Base-by-base conservation (phyloP, 2,113 vertebrate species). In the Loxodonta africana region DNA sequence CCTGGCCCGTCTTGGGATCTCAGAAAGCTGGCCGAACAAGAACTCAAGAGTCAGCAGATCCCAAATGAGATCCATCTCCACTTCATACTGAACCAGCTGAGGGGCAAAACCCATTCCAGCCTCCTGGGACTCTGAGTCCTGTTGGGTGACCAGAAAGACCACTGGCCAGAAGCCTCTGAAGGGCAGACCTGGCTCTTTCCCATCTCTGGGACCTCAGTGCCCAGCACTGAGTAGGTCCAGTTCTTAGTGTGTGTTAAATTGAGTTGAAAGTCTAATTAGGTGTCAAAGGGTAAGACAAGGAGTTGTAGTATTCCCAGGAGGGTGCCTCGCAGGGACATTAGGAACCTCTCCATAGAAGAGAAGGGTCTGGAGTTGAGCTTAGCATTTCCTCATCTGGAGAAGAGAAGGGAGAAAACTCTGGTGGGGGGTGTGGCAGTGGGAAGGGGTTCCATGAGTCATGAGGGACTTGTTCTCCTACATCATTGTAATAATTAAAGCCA, bases 21-120 rank as follows among this genome's bases (percentile, higher is more conserved):
- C 76, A 95, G 90, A 83, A 97, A 90, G 71, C 95, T 95, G 80
- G 37, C 88, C 90, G 81, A 65, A 88, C 80, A 85, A 81, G 65
- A 92, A 48, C 44, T 78, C 5, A 3, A 73, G 51, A 82, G 83
- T 84, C 78, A 51, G 63, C 60, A 71, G 62, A 76, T 80, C 44
- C 44, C 8, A 10, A 33, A 57, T 73, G 53, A 48, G 26, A 28
- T 53, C 90, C 41, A 23, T 53, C 89, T 41, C 92, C 51, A 7
- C 48, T 62, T 37, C 67, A 48, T 5, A 11, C 21, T 17, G 82
- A 90, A 57, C 53, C 14, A 17, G 46, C 71, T 48, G 23, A 41
- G 48, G 18, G 60, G 46, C 7, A 20, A 51, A n/a, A 80, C 60
- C 37, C 81, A n/a, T 33, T 51, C 73, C 48, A 67, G 26, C 3